These are phyloP conservation scores for Villa cingulata DNA, from an alignment of 2,888 invertebrate species.

Conservation along the genomic window DNA sequence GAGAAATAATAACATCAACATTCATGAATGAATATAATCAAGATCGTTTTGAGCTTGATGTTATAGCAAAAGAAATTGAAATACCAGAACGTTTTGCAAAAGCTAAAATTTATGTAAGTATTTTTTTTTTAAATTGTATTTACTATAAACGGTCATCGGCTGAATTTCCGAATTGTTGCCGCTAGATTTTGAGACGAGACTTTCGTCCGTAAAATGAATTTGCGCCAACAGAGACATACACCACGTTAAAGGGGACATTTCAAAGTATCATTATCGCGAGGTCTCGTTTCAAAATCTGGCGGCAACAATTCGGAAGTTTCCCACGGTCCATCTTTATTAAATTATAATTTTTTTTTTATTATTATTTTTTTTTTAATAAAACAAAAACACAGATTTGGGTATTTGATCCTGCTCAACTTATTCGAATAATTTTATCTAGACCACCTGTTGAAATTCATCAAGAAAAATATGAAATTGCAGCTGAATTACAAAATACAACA, in stretches of 20 bases:
- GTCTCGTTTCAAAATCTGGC: no score
- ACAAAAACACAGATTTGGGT: conserved; percentile 96
- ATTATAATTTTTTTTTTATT: neutral
- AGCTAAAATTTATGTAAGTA: conserved; percentile 63
- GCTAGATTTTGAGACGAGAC: no score
- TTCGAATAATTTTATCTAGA: conserved; percentile 70
- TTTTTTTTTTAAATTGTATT: no score
- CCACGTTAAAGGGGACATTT: no score
- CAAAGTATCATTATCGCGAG: no score
- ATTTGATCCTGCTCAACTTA: conserved; percentile 69
- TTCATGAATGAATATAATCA: conserved; percentile 83
- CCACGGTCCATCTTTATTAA: neutral
- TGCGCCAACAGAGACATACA: no score
- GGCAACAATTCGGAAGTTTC: no score
- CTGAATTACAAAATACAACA: conserved; percentile 61
- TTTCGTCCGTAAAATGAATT: no score
- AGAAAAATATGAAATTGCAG: conserved; percentile 55
- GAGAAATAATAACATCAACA: conserved; percentile 47
- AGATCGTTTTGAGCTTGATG: conserved; percentile 70
- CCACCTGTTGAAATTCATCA: conserved; percentile 62
- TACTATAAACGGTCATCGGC: neutral
- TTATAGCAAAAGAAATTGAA: conserved; percentile 69
- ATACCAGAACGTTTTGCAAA: conserved; percentile 63
- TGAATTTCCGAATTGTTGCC: no score
- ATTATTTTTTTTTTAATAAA: no score